Conservation (phyloP, 2,888 invertebrate species). For the Microctonus hyperodae region DNA sequence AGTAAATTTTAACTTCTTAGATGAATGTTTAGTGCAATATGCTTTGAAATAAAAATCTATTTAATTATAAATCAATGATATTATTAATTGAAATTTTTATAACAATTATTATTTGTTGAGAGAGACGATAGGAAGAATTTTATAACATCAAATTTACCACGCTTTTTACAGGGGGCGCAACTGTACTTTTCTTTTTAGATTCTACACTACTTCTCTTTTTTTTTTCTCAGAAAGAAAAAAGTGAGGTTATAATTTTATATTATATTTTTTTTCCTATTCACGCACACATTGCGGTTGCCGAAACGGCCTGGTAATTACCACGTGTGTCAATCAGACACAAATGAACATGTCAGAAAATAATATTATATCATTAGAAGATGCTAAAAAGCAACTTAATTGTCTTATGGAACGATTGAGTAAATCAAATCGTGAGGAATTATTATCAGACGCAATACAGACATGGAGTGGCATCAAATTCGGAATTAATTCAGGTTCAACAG, state of each 20-base stretch:
- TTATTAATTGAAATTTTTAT: not conserved
- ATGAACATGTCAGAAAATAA: conserved; percentile 29
- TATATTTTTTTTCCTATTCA: too few relatives aligned
- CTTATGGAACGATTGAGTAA: conserved; percentile 39
- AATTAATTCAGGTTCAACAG: conserved; percentile 34
- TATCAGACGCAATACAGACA: conserved; percentile 41
- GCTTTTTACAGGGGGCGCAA: too few relatives aligned
- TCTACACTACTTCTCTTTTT: too few relatives aligned
- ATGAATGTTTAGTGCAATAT: conserved; percentile 54
- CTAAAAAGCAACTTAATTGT: conserved; percentile 38
- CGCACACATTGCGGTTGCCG: too few relatives aligned
- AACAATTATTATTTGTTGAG: too few relatives aligned
- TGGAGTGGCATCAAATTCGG: conserved; percentile 36
- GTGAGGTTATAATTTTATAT: too few relatives aligned
- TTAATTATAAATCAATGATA: conserved; percentile 43
- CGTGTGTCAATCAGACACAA: too few relatives aligned
- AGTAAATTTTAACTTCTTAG: conserved; percentile 52
- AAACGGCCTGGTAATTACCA: too few relatives aligned
- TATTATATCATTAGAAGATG: conserved; percentile 38
- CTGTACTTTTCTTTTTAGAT: too few relatives aligned
- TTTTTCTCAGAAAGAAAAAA: too few relatives aligned
- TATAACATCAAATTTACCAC: too few relatives aligned
- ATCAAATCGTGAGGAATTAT: conserved; percentile 37
- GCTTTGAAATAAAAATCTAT: conserved; percentile 58
- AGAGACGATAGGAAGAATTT: too few relatives aligned